phyloP scores from a whole-genome alignment of 2,888 invertebrate species.

The Lochmaea crataegi region DNA sequence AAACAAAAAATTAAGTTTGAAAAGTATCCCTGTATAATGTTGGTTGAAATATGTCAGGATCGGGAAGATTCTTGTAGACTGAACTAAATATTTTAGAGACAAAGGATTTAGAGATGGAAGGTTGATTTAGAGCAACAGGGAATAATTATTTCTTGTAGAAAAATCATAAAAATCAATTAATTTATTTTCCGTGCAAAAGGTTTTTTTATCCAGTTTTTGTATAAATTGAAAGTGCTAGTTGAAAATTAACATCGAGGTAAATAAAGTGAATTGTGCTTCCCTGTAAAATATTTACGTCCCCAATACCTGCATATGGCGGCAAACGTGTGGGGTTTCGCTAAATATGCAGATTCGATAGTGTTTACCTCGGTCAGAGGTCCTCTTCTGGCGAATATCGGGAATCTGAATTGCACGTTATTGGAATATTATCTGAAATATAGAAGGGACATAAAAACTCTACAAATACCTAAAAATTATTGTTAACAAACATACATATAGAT shows the following conservation, averaged over 20 bases:
- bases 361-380: constrained; percentile 22
- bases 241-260: background rate
- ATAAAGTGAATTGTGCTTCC: background rate
- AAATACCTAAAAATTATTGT: too few relatives aligned
- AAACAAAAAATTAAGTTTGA: background rate
- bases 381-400: constrained; percentile 6
- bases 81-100: too few relatives aligned
- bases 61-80: too few relatives aligned
- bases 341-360: constrained; percentile 29
- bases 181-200: background rate
- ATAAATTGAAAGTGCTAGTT: background rate
- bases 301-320: constrained; percentile 27
- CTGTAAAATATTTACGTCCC: constrained; percentile 11
- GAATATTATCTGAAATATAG: constrained; percentile 3
- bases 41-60: too few relatives aligned
- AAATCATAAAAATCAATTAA: too few relatives aligned
- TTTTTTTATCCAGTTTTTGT: background rate
- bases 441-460: background rate
- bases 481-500: too few relatives aligned
- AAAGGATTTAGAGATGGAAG: too few relatives aligned
- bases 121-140: background rate
- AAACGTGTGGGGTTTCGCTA: constrained; percentile 19
- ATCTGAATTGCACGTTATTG: constrained; percentile 11
- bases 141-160: background rate
- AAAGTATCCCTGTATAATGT: too few relatives aligned